Percentiles rank a stretch among this genome's conserved stretches.
Conservation (phyloP, 2,113 vertebrate species). For the Scopus umbretta region DNA sequence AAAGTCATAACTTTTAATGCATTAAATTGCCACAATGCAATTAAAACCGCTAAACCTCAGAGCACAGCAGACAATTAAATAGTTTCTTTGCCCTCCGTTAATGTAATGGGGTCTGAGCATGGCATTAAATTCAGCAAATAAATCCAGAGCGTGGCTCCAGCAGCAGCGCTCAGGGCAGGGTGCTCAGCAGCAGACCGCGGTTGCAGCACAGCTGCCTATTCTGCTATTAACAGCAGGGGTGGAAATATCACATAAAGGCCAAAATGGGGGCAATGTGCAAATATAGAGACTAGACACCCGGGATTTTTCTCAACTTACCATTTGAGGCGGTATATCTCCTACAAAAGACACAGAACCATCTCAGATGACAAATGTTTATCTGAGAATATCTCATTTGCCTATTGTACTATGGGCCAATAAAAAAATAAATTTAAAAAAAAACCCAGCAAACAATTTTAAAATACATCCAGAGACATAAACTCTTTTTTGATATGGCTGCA, state of each 20-base stretch:
- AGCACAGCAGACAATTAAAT: neutral
- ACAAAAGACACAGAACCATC: too few relatives aligned
- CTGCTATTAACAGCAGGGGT: neutral
- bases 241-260: neutral
- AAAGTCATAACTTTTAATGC: neutral
- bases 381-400: neutral
- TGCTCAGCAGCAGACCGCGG: neutral
- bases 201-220: fast-evolving
- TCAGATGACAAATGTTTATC: neutral
- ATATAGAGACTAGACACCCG: neutral
- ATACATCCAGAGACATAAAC: neutral
- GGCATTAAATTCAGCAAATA: neutral
- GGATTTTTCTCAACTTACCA: neutral
- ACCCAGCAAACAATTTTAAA: neutral
- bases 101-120: neutral
- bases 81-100: neutral
- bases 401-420: neutral
- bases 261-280: neutral
- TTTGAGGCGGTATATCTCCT: neutral
- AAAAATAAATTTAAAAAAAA: neutral
- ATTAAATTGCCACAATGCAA: neutral
- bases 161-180: neutral
- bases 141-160: neutral
- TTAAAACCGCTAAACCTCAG: neutral
- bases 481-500: neutral